phyloP scores from a whole-genome alignment of 2,797 vertebrate species.

The Pangasius macronema region DNA sequence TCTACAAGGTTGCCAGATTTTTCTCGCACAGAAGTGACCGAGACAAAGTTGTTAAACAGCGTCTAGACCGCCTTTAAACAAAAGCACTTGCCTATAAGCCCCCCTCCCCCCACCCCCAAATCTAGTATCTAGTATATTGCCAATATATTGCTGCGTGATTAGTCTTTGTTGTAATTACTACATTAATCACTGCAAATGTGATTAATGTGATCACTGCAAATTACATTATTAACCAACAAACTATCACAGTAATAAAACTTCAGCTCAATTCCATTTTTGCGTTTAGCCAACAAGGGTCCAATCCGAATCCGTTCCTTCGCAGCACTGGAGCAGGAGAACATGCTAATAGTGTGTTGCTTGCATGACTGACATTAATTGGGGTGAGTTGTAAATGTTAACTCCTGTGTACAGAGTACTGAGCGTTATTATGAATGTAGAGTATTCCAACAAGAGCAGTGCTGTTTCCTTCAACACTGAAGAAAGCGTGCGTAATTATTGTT shows the following conservation, averaged over 20 bases:
- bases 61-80: background rate
- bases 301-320: background rate
- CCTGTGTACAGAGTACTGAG: background rate
- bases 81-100: background rate
- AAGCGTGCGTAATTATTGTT: background rate
- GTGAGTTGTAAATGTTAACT: background rate
- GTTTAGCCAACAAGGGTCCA: background rate
- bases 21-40: too few species aligned
- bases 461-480: background rate
- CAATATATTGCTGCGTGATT: background rate
- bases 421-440: background rate
- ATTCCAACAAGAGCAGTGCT: background rate
- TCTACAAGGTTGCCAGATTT: background rate
- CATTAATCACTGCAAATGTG: background rate
- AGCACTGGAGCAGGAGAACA: background rate
- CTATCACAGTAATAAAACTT: background rate
- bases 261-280: background rate
- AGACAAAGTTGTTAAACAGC: background rate
- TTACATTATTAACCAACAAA: background rate
- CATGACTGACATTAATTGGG: slow-evolving; percentile 10
- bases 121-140: background rate
- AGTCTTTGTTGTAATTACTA: background rate
- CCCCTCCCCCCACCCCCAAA: fast-evolving
- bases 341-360: background rate
- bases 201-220: background rate